Percentiles rank a stretch among this genome's conserved stretches.
Conservation (phyloP, 1,140 invertebrate genomes). For the Belonocnema kinseyi region DNA sequence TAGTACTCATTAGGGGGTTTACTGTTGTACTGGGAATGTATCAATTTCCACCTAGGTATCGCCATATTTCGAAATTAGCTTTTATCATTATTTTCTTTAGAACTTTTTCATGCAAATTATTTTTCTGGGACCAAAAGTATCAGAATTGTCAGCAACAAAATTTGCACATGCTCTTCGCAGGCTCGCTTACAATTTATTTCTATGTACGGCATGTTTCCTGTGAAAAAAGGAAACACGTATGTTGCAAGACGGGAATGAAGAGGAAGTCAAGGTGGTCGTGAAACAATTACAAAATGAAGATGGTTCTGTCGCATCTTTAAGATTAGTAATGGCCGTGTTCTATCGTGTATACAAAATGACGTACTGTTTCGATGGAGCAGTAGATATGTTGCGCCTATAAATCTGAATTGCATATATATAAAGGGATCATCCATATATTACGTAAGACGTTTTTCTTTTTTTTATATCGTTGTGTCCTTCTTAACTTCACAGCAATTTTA, state of each 20-base stretch:
- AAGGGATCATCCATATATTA: no score
- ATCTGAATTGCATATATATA: conserved; percentile 5
- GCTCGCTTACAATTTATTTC: not conserved
- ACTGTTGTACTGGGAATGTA: no score
- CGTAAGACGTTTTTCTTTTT: no score
- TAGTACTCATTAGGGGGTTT: no score
- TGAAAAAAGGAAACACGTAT: conserved; percentile 15
- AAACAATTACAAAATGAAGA: conserved; percentile 15
- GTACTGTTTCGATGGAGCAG: conserved; percentile 6
- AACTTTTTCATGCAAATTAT: no score
- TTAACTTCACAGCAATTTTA: no score
- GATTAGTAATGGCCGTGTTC: not conserved
- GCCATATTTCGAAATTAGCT: no score
- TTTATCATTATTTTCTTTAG: no score
- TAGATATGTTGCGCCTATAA: conserved; percentile 2
- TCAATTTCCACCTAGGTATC: no score
- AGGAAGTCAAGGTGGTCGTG: conserved; percentile 1
- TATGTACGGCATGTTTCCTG: no score
- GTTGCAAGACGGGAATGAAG: conserved; percentile 6
- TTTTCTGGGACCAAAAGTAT: not conserved
- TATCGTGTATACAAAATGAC: not conserved
- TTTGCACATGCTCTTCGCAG: conserved; percentile 6
- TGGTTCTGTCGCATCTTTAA: conserved; percentile 14
- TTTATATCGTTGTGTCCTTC: no score
- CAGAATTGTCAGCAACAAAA: not conserved